Conservation (phyloP, 2,888 invertebrate genomes). For the Idaea biselata region DNA sequence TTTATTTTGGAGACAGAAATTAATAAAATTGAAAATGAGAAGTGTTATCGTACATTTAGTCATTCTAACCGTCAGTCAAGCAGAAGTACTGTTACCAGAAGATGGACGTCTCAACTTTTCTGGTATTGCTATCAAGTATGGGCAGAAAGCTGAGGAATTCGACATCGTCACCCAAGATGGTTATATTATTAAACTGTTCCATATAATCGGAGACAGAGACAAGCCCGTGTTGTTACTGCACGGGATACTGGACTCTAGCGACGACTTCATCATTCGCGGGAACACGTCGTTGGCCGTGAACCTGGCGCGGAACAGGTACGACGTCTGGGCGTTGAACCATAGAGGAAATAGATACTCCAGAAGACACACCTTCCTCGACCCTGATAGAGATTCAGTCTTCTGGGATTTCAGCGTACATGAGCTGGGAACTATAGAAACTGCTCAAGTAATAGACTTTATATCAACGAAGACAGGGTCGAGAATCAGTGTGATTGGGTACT, state of each 20-base stretch:
- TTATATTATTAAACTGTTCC: constrained; percentile 46
- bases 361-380: constrained; percentile 65
- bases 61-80: constrained; percentile 1
- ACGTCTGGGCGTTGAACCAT: constrained; percentile 59
- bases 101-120: constrained; percentile 39
- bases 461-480: constrained; percentile 63
- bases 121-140: constrained; percentile 41
- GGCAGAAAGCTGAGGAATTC: constrained; percentile 36
- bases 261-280: constrained; percentile 44
- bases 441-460: constrained; percentile 76
- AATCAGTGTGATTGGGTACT: constrained; percentile 84
- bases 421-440: constrained; percentile 84
- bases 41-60: too few species aligned
- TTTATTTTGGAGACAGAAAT: too few species aligned
- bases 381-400: constrained; percentile 51
- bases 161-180: constrained; percentile 42
- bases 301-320: constrained; percentile 73
- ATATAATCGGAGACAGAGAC: constrained; percentile 34
- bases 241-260: constrained; percentile 43
- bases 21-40: too few species aligned
- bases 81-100: constrained; percentile 28
- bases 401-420: constrained; percentile 84
- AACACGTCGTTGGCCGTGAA: constrained; percentile 39
- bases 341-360: constrained; percentile 83
- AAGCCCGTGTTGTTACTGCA: constrained; percentile 43